Conservation (phyloP, 2,797 vertebrate genomes). For the Eupleurogrammus muticus region DNA sequence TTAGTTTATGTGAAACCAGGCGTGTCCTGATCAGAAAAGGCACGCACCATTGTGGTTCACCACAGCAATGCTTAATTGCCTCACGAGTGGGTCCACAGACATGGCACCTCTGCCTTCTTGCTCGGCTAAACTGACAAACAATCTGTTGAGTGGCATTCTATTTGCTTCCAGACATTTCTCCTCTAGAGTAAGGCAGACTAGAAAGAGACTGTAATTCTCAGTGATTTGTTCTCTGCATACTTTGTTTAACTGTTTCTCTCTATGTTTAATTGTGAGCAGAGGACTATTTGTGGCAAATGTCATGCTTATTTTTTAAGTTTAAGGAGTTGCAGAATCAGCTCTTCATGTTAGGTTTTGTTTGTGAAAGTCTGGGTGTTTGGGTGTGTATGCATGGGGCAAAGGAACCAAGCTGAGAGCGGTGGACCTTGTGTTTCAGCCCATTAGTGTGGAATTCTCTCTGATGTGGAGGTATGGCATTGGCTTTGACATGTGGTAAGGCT, state of each 20-base stretch:
- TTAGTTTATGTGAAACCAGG: conserved; percentile 76
- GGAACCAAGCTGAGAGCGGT: conserved; percentile 29
- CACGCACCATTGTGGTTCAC: conserved; percentile 72
- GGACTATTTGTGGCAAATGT: conserved; percentile 48
- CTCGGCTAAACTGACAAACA: conserved; percentile 53
- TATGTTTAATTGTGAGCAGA: conserved; percentile 52
- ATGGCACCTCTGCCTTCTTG: conserved; percentile 70
- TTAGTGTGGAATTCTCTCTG: conserved; percentile 73
- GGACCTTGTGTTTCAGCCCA: conserved; percentile 51
- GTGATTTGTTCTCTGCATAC: conserved; percentile 38
- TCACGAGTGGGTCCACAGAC: conserved; percentile 70
- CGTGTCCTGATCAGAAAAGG: conserved; percentile 75
- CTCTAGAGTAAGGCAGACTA: conserved; percentile 3
- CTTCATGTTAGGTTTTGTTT: conserved; percentile 27
- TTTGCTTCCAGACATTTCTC: conserved; percentile 35
- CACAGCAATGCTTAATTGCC: conserved; percentile 82
- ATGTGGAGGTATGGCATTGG: conserved; percentile 62
- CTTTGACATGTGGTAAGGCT: conserved; percentile 62
- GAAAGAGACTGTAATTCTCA: conserved; percentile 22
- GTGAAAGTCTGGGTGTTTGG: conserved; percentile 26
- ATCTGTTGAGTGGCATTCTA: conserved; percentile 52
- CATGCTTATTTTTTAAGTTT: conserved; percentile 29
- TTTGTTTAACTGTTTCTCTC: conserved; percentile 45
- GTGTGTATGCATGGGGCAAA: conserved; percentile 30
- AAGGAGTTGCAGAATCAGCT: conserved; percentile 6